Percentiles rank a stretch among this genome's conserved stretches.
Conservation (phyloP, 2,113 vertebrate genomes). For the Anoura caudifer region DNA sequence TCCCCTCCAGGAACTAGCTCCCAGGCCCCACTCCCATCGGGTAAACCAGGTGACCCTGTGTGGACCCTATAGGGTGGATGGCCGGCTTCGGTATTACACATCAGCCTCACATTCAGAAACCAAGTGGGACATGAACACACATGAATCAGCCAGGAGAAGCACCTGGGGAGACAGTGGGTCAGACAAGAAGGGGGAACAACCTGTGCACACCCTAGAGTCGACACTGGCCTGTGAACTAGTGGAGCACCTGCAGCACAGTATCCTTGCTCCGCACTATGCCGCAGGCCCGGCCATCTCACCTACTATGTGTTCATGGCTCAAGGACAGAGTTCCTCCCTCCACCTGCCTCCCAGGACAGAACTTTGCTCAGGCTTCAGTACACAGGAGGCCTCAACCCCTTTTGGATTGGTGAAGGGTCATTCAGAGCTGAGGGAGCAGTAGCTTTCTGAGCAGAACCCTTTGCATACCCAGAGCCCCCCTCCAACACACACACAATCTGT, state of each 20-base stretch:
- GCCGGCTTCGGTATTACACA: neutral
- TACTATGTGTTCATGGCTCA: neutral
- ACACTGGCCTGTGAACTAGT: neutral
- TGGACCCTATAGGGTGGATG: neutral
- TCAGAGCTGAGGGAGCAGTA: neutral
- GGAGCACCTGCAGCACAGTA: neutral
- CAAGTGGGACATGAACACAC: rapidly evolving
- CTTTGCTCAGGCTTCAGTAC: neutral
- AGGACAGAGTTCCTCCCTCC: neutral
- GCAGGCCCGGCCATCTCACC: no score
- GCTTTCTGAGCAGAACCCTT: neutral
- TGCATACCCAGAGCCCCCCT: neutral
- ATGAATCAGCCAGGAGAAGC: no score
- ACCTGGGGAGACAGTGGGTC: neutral
- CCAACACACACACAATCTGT: neutral
- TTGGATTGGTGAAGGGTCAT: neutral
- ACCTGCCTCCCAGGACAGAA: neutral
- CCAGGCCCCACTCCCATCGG: neutral
- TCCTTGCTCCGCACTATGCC: neutral
- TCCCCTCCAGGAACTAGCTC: neutral
- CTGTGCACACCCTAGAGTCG: neutral
- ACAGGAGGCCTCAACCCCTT: neutral
- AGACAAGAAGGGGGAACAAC: neutral
- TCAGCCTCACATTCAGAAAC: neutral
- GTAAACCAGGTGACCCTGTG: neutral